These are phyloP conservation scores for Metopia argyrocephala DNA, from an alignment of 2,888 invertebrate genomes.

Conservation along the genomic window DNA sequence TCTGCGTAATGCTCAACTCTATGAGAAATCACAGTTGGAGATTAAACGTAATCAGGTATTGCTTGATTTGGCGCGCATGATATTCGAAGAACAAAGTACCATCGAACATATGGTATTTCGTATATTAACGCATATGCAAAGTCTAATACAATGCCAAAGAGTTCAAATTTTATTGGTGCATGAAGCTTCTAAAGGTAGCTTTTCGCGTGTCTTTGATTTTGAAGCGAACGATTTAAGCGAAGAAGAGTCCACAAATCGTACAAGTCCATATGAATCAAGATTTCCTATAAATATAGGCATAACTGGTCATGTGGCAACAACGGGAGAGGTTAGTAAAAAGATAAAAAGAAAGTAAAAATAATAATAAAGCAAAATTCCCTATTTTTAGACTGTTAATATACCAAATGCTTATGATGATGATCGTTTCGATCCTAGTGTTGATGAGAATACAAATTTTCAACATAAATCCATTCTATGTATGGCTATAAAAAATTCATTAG, in stretches of 20 bases:
- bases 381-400: conserved; percentile 89
- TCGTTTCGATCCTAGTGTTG: conserved; percentile 92
- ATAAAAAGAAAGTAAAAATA: too few relatives aligned
- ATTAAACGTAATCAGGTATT: conserved; percentile 97
- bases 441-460: conserved; percentile 89
- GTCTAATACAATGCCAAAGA: conserved; percentile 94
- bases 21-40: conserved; percentile 96
- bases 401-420: conserved; percentile 92
- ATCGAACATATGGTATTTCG: conserved; percentile 96
- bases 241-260: conserved; percentile 89
- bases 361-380: background rate
- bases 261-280: conserved; percentile 92
- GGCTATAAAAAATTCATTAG: conserved; percentile 96
- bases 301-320: conserved; percentile 95
- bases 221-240: conserved; percentile 92
- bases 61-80: conserved; percentile 95
- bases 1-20: conserved; percentile 95
- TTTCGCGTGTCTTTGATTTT: conserved; percentile 95
- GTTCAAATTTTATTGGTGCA: conserved; percentile 96
- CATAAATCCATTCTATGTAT: conserved; percentile 95
- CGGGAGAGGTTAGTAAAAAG: conserved; percentile 89
- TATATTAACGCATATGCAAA: conserved; percentile 95
- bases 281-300: conserved; percentile 97
- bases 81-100: conserved; percentile 97
- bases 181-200: conserved; percentile 93